Base-by-base conservation (phyloP, 2,888 invertebrate species). In the Rhorus exstirpatorius region DNA sequence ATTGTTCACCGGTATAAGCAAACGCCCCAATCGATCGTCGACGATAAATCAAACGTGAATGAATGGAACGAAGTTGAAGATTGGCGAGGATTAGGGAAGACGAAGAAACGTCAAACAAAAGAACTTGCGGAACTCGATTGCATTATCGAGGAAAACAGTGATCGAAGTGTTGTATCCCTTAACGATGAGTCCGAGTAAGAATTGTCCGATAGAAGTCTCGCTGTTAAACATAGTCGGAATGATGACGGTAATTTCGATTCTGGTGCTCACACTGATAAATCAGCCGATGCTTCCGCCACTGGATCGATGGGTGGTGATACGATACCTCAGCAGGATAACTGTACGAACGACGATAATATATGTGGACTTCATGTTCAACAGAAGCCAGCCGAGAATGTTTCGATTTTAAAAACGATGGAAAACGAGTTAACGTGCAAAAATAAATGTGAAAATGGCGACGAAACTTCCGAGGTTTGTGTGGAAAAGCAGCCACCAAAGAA, bases 51-150 rank as follows among this genome's bases (percentile, higher is more conserved):
- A 35, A 35, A 14, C 8, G 10, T 2, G 17, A 60, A 12, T 38
- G 58, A 60, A 12, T 60, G 58, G 35, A 35, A 31, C 35, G 58
- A 35, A 60, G 35, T 35, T 17, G 58, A 60, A 38, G 19, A 60
- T 60, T 60, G 60, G 60, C 17, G 60, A 38, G 60, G 60, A 38
- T 38, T 60, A 38, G 60, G 60, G 12, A 35, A 35, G 12, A 17
- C 60, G 1, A 12, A 19, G 1, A 35, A 1, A 10, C 60, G 10
- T 12, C 14, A 10, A 35, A 19, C 1, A 14, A 19, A 17, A 31
- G 19, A 19, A 17, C 3, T 6, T 12, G 35, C 19, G 60, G 3
- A 60, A 38, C 35, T 3, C 10, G 17, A 35, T 38, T 19, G 38
- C 17, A 35, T 55, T 26, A 10, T 17, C 19, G 38, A 60, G 12